Evolutionary conservation across 2,797 vertebrate genomes (phyloP), one percentile per base, ranked within the genome.

Genomic region (Orientallactaga sibirica): DNA sequence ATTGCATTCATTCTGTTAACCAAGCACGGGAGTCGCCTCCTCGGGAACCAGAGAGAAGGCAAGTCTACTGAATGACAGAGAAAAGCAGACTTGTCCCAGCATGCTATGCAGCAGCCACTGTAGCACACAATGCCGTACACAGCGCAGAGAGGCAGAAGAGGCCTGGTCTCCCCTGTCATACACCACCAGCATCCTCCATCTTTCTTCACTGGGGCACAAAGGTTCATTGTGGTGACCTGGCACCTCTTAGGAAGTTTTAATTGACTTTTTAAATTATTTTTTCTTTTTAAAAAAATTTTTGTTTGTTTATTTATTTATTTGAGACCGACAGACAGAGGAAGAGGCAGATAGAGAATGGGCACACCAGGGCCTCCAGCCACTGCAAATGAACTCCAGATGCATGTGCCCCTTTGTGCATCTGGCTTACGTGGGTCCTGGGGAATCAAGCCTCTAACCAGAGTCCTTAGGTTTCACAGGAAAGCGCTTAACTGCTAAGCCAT

Each of bases 51-150:
- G 37, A 10, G 25, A 66, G 58, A 33, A 29, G 33, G 78, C 29
- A 29, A 62, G 67, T 1, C 16, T 2, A 0, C 43, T 20, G 24
- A 43, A 10, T 0, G 55, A 37, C 71, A 20, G 33, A 20, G 33
- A 43, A 29, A 70, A 64, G 29, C 43, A 52, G 43, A 12, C 1
- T 22, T 18, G 12, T 4, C 25, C 27, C 4, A 8, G 15, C 0
- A 29, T 12, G 70, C 10, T n/a, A 0, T 0, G 7, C 10, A 10
- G 0, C 8, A 25, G 41, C 15, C 37, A 7, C 0, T 0, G 7
- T 0, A 3, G 22, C 7, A 1, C 2, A 0, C 37, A 43, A 14
- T 4, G n/a, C 48, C 18, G 8, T 70, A 43, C 66, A 71, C 8
- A 58, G 15, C 37, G 25, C 0, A 0, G 14, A 0, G 14, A 15